These are phyloP conservation scores for Sebastiscus tertius DNA, from an alignment of 2,797 vertebrate genomes.

Conservation along the genomic window DNA sequence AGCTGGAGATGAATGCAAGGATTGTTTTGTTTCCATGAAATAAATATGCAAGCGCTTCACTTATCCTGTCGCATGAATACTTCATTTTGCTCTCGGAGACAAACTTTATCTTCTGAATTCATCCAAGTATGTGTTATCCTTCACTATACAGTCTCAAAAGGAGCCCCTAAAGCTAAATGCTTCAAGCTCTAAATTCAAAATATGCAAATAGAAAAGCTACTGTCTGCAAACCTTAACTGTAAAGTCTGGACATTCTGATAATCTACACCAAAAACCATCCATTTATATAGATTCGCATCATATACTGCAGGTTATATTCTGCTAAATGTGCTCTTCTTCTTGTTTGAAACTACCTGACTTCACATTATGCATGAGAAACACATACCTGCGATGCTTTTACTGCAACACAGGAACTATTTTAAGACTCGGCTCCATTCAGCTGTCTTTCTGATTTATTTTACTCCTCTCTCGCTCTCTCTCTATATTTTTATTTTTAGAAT, in stretches of 20 bases:
- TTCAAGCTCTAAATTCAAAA: constrained; percentile 27
- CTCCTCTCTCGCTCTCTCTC: constrained; percentile 2
- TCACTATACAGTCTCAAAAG: constrained; percentile 31
- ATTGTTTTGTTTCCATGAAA: constrained; percentile 73
- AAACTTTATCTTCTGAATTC: constrained; percentile 37
- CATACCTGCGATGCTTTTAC: background rate
- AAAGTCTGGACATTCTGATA: background rate
- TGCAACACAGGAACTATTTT: background rate
- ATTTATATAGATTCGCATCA: background rate
- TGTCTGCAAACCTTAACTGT: background rate
- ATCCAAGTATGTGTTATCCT: constrained; percentile 19
- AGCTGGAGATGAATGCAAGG: constrained; percentile 32
- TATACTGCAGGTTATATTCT: background rate
- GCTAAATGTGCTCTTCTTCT: background rate
- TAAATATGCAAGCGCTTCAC: constrained; percentile 63
- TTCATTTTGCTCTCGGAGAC: constrained; percentile 48
- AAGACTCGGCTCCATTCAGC: background rate
- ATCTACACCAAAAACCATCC: background rate
- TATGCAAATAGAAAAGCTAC: constrained; percentile 16
- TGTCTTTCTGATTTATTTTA: background rate
- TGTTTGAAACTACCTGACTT: background rate
- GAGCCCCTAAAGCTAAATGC: constrained; percentile 33
- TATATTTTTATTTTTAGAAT: constrained; percentile 64
- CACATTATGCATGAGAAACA: background rate
- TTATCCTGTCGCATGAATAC: constrained; percentile 58